Conservation (phyloP, 2,113 vertebrate genomes). For the Meles meles region DNA sequence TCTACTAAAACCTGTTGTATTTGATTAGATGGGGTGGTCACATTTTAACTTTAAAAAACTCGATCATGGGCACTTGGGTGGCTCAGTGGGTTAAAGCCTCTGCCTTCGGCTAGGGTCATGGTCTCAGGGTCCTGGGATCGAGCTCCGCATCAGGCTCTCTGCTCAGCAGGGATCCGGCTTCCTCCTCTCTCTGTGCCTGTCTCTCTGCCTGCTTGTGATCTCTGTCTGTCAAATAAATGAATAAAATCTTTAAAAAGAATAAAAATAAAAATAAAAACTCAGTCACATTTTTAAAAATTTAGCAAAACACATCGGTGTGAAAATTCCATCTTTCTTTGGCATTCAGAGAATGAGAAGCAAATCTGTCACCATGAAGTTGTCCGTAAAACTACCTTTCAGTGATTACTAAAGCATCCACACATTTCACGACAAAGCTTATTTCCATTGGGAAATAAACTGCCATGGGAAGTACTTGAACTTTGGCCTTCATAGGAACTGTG, state of each 20-base stretch:
- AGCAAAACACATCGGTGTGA: not conserved
- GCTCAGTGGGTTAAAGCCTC: too few species aligned
- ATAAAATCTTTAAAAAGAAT: too few species aligned
- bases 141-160: too few species aligned
- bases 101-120: too few species aligned
- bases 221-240: too few species aligned
- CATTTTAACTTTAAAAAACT: not conserved
- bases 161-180: too few species aligned
- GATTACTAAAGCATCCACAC: not conserved
- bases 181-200: too few species aligned
- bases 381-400: conserved; percentile 7
- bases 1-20: not conserved
- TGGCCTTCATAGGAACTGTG: not conserved
- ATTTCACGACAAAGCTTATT: conserved; percentile 48
- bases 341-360: not conserved
- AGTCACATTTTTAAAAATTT: conserved; percentile 8
- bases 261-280: too few species aligned
- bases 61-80: too few species aligned
- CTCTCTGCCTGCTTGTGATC: too few species aligned
- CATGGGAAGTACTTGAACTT: not conserved
- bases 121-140: too few species aligned
- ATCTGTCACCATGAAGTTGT: not conserved
- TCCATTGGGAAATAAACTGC: not conserved
- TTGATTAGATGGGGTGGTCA: not conserved
- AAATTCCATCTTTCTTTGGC: not conserved